Base-by-base conservation (phyloP, 2,888 invertebrate genomes). In the Drosophila differens region DNA sequence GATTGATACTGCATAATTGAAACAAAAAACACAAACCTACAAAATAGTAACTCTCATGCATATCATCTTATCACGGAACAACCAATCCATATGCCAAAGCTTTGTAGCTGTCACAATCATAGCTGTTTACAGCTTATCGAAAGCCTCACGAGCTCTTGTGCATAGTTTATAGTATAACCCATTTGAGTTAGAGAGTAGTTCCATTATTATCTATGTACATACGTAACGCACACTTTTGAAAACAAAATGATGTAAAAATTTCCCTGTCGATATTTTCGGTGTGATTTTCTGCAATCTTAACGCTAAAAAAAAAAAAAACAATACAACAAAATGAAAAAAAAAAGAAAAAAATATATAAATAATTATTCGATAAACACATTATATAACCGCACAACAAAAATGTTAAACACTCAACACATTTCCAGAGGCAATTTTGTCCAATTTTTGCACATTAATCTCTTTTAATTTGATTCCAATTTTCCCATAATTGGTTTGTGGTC, bases 221-320 rank as follows among this genome's bases (percentile, higher is more conserved):
- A 35, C 35, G 33, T 16, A 47, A 37, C 12, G 44, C 37, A 49
- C 32, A 33, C 16, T 28, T n/a, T n/a, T 9, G 14, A 12, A 35
- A 28, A 30, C 25, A 19, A 22, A 28, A n/a, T 25, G 25, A 35
- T 41, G 22, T n/a, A 4, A 30, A 44, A 39, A 25, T 30, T 52
- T 69, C 53, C n/a, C 60, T 81, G 66, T 51, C 59, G 71, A 79
- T 89, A 74, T 86, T 91, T 92, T 88, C 83, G 91, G 92, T 93
- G 91, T 88, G 93, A 92, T 91, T 91, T 92, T 92, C 92, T 93
- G 92, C 89, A 92, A 92, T 91, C 87, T 92, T 92, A 92, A 92
- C 93, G 92, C 91, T 85, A 86, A 72, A 58, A 70, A 52, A 64
- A 52, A 64, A 57, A 66, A 57, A 33, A 41, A 49, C 25, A 47